Evolutionary conservation across 2,113 vertebrate species (phyloP).

Genomic region (Nycticorax nycticorax): DNA sequence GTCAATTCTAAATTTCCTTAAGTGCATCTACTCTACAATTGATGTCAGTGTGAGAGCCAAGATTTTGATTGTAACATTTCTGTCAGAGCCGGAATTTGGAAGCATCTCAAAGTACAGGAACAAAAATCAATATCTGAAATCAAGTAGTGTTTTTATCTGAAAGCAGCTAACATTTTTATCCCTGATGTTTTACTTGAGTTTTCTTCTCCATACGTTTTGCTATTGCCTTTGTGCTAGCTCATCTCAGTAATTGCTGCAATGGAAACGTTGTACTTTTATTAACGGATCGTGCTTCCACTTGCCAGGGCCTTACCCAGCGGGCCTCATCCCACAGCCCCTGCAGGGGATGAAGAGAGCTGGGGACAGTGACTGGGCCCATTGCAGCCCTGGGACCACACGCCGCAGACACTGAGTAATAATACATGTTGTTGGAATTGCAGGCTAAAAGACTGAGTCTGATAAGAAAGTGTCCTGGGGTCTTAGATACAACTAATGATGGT

Average conservation of each 20-base stretch:
- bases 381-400: not conserved
- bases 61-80: not conserved
- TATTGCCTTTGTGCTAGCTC: not conserved
- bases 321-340: not conserved
- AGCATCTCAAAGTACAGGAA: not conserved
- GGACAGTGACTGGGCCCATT: not conserved
- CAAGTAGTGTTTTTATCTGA: not conserved
- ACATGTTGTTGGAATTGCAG: not conserved
- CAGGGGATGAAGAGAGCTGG: not conserved
- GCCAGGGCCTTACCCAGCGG: not conserved
- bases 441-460: not conserved
- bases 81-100: not conserved
- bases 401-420: not conserved
- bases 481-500: not conserved
- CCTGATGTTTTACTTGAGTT: not conserved
- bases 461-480: not conserved
- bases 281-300: not conserved
- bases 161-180: not conserved
- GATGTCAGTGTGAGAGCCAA: not conserved
- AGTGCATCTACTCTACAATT: not conserved
- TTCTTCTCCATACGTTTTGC: not conserved
- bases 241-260: not conserved
- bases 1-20: not conserved
- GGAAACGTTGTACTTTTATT: not conserved
- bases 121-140: conserved; percentile 33